Evolutionary conservation across 1,140 invertebrate genomes (phyloP).

Genomic region (Pteromalus puparum): DNA sequence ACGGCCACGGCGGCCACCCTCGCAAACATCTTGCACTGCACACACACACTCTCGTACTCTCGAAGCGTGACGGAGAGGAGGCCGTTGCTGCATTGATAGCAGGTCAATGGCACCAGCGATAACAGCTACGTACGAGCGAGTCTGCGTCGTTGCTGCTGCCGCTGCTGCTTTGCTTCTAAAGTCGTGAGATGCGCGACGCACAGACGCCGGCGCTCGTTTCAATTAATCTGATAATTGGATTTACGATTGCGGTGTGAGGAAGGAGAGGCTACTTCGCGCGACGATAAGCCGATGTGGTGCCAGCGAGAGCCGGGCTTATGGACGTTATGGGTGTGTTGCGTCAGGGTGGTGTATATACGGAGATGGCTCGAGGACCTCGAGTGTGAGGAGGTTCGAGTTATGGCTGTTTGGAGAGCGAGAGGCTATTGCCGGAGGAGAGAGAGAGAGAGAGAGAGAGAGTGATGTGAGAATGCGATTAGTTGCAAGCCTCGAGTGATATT

Average conservation of each 20-base stretch:
- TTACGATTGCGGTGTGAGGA: conserved; percentile 17
- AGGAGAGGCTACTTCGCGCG: background rate
- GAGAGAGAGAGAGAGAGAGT: too few relatives aligned
- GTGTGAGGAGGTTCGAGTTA: background rate
- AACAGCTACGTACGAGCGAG: background rate
- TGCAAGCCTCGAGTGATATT: too few relatives aligned
- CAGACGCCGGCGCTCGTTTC: conserved; percentile 10
- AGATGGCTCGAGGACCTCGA: background rate
- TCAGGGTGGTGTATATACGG: background rate
- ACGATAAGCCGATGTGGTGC: background rate
- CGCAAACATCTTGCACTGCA: background rate
- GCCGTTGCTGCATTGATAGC: conserved; percentile 30
- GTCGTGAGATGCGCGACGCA: background rate
- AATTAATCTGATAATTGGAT: conserved; percentile 44
- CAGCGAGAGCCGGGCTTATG: background rate
- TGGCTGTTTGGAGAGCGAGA: background rate
- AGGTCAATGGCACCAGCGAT: conserved; percentile 47
- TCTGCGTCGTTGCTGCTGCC: too few relatives aligned
- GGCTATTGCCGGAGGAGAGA: background rate
- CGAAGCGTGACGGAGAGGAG: conserved; percentile 35
- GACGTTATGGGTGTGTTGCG: background rate
- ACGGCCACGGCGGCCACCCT: background rate
- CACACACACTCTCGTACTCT: background rate
- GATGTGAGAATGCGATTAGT: too few relatives aligned
- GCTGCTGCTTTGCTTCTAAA: too few relatives aligned